A percentile compares a stretch with the other conserved stretches of the same genome.
Evolutionary conservation across 2,888 invertebrate genomes (phyloP).

Genomic region (Chromoteleia sp.): DNA sequence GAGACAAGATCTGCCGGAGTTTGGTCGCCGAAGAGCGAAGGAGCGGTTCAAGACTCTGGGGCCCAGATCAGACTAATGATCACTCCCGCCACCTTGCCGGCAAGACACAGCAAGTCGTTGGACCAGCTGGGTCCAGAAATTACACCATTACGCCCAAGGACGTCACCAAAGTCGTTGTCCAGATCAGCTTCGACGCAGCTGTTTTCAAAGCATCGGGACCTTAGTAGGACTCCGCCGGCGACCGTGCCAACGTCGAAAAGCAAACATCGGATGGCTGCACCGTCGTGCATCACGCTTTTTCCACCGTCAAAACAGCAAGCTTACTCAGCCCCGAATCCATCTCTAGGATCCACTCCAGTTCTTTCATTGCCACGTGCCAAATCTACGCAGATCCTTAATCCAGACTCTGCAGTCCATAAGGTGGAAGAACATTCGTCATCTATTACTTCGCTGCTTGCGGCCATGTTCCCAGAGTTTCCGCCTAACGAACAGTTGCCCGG

Average conservation of each 20-base stretch:
- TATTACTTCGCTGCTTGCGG: conserved; percentile 81
- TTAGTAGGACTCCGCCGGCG: conserved; percentile 77
- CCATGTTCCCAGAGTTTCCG: conserved; percentile 82
- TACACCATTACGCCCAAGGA: conserved; percentile 78
- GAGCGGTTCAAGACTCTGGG: conserved; percentile 79
- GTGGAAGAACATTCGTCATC: conserved; percentile 79
- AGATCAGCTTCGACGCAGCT: conserved; percentile 85
- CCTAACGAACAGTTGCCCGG: conserved; percentile 79
- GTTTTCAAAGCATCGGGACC: conserved; percentile 78
- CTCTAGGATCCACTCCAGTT: conserved; percentile 80
- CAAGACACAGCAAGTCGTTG: conserved; percentile 92
- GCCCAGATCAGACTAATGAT: conserved; percentile 89
- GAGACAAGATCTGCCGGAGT: conserved; percentile 88
- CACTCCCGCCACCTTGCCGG: conserved; percentile 87
- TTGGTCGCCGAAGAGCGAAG: conserved; percentile 85
- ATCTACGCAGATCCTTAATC: conserved; percentile 82
- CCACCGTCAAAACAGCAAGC: conserved; percentile 80
- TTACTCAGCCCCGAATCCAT: conserved; percentile 84
- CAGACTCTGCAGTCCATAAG: conserved; percentile 70
- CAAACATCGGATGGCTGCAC: conserved; percentile 77
- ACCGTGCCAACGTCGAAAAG: conserved; percentile 78
- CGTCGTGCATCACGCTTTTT: conserved; percentile 78
- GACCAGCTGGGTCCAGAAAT: conserved; percentile 89
- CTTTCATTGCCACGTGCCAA: conserved; percentile 82
- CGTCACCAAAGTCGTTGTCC: conserved; percentile 81